phyloP scores from a whole-genome alignment of 2,888 invertebrate genomes.

The Piscicola geometra region DNA sequence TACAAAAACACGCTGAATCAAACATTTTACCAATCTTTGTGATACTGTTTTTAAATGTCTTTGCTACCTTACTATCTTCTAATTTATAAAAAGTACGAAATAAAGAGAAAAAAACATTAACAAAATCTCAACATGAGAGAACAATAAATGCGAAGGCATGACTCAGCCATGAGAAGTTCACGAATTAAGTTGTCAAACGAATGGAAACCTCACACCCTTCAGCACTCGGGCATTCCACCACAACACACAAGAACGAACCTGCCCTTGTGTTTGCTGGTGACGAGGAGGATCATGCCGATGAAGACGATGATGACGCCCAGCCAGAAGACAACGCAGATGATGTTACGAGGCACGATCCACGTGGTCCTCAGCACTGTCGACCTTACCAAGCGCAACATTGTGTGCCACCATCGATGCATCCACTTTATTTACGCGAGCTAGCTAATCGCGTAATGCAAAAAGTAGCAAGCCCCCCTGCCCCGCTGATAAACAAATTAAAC shows the following conservation, averaged over 20 bases:
- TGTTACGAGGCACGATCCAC: conserved; percentile 44
- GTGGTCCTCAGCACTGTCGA: conserved; percentile 27
- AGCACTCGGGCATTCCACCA: too few species aligned
- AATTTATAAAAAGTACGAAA: too few species aligned
- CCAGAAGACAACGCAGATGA: conserved; percentile 46
- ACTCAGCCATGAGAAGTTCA: too few species aligned
- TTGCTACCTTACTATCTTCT: too few species aligned
- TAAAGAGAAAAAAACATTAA: too few species aligned
- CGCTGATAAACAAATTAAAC: conserved; percentile 10
- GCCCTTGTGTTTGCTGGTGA: conserved; percentile 45
- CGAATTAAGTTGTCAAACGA: too few species aligned
- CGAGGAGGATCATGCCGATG: conserved; percentile 48
- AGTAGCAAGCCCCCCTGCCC: conserved; percentile 1
- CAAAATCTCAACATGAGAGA: not conserved
- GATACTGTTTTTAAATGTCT: too few species aligned
- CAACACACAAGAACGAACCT: conserved; percentile 42
- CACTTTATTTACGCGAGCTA: not conserved
- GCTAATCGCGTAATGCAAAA: conserved; percentile 7
- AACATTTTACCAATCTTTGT: too few species aligned
- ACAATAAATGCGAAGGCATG: too few species aligned
- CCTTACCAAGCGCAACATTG: conserved; percentile 14
- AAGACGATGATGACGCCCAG: conserved; percentile 48
- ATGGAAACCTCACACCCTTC: too few species aligned
- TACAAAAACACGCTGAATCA: conserved; percentile 44
- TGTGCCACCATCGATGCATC: conserved; percentile 11